These are phyloP conservation scores for Channa argus DNA, from an alignment of 2,113 vertebrate genomes.

Conservation along the genomic window DNA sequence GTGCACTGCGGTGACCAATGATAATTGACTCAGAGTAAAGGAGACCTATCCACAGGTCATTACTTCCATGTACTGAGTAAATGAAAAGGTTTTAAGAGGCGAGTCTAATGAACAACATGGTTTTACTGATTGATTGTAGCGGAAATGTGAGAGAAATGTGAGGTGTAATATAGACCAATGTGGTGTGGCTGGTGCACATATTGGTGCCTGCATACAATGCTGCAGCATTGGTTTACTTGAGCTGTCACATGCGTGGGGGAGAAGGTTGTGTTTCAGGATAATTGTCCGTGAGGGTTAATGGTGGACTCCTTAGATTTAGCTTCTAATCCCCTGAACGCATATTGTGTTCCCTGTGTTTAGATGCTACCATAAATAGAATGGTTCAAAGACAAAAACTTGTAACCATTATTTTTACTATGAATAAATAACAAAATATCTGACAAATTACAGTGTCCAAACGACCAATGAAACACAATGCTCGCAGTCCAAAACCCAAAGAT, in stretches of 20 bases:
- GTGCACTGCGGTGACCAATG: constrained; percentile 4
- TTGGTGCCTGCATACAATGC: constrained; percentile 60
- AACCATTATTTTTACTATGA: too few species aligned
- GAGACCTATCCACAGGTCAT: constrained; percentile 24
- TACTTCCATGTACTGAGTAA: constrained; percentile 8
- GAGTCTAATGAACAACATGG: constrained; percentile 14
- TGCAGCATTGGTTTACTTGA: constrained; percentile 73
- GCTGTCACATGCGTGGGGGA: constrained; percentile 20
- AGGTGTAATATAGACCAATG: constrained; percentile 70
- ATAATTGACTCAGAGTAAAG: background rate
- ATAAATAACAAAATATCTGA: too few species aligned
- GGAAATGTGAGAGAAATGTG: constrained; percentile 68
- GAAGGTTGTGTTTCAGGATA: constrained; percentile 57
- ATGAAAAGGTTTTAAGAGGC: constrained; percentile 1
- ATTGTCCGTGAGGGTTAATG: constrained; percentile 46
- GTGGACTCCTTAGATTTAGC: constrained; percentile 47
- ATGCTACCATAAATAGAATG: background rate
- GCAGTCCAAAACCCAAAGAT: background rate
- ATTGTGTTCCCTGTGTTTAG: constrained; percentile 1
- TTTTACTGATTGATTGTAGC: constrained; percentile 35
- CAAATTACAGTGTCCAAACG: background rate
- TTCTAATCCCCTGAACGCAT: constrained; percentile 1
- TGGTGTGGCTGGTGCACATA: constrained; percentile 53
- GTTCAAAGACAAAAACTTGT: background rate
- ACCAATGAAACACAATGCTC: background rate